phyloP scores from a whole-genome alignment of 2,113 vertebrate species.

The Chlorodrepanis virens region DNA sequence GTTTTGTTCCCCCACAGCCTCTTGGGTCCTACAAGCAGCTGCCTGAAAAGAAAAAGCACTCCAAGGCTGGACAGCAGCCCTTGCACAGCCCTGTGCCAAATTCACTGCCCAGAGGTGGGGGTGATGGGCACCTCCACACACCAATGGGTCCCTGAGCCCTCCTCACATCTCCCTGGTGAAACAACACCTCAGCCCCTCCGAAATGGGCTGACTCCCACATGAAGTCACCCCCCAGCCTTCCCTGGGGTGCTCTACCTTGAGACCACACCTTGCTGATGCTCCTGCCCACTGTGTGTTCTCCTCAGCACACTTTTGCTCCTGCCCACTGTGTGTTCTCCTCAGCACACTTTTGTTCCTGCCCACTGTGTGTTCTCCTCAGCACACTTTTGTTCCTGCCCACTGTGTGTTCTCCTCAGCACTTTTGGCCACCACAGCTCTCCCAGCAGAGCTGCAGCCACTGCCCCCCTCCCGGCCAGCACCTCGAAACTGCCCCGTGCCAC shows the following conservation, averaged over 20 bases:
- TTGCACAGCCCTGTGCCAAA: fast-evolving
- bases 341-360: too few species aligned
- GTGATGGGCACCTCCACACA: neutral
- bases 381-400: neutral
- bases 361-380: too few species aligned
- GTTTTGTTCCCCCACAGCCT: neutral
- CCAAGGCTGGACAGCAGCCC: neutral
- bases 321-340: too few species aligned
- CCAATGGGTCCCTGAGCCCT: neutral
- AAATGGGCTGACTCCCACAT: fast-evolving
- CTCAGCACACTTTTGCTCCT: fast-evolving
- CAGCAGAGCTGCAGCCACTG: neutral
- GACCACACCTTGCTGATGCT: neutral
- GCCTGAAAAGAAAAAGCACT: neutral
- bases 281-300: fast-evolving
- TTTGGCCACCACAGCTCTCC: neutral
- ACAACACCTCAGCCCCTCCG: neutral
- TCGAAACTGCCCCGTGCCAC: neutral
- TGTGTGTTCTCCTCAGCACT: fast-evolving
- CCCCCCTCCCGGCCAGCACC: neutral
- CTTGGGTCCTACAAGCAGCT: neutral
- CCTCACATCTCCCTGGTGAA: fast-evolving
- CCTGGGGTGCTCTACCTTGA: fast-evolving
- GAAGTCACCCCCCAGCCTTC: neutral
- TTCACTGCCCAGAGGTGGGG: fast-evolving